Evolutionary conservation across 2,888 invertebrate genomes (phyloP), one percentile per base, ranked within the genome.

Genomic region (Panorpa germanica): DNA sequence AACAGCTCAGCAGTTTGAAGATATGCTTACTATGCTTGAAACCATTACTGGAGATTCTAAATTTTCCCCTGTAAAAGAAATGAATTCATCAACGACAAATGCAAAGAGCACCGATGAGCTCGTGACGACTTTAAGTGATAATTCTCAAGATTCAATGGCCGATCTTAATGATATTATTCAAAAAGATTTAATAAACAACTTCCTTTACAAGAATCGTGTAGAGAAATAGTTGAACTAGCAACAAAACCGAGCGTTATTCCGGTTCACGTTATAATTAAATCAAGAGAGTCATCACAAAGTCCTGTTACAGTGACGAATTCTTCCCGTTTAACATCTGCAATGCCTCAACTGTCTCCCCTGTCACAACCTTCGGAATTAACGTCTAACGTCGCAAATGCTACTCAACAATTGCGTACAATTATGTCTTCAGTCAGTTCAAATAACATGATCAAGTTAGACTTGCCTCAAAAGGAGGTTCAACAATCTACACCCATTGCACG

Each of bases 301-400:
- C 40, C 41, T 2, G 37, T 39, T 8, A 16, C 27, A 4, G 52
- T 52, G 14, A 37, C 40, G 21, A 48, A 50, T 36, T 38, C 48
- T 16, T 40, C 47, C 41, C 41, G 61, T 31, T 56, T 61, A 35
- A 57, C 65, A 0, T 59, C 64, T 4, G 58, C 63, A 1, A 59
- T 71, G 27, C 71, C 75, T 1, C 74, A 75, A 44, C 49, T 75
- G 14, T 75, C 75, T 1, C 75, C 75, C 1, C 46, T 76, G 3
- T 74, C 74, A 1, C 73, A 74, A 45, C 74, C 75, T 1, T 65
- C 70, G 2, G 74, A 76, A 45, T 50, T 75, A 27, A 72, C 73
- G 9, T 69, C 72, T 1, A 73, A 71, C 42, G 70, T 75, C 53
- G 72, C 68, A 0, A 75, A 71, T 43, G 73, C 67, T 1, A 71